Evolutionary conservation across 2,113 vertebrate species (phyloP), one percentile per base, ranked within the genome.

Genomic region (Rhagologus leucostigma): DNA sequence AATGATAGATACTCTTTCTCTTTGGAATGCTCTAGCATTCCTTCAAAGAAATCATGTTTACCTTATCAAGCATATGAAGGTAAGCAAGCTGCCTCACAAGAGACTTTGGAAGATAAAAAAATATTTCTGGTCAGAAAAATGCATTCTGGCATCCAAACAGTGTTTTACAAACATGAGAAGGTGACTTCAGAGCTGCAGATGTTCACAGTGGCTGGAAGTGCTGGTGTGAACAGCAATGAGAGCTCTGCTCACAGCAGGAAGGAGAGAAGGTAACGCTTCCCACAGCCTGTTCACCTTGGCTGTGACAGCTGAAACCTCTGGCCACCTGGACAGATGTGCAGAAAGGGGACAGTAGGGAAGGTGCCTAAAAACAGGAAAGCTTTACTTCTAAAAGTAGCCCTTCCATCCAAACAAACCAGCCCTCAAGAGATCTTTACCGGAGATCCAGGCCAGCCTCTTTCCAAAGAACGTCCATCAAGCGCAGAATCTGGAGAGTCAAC

Each of bases 401-500:
- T 39, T 52, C 33, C 33, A 63, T 16, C 13, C 71, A 65, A 57
- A 83, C 16, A 53, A 77, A 30, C 3, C 9, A 62, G 39, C 30
- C 20, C 46, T 82, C 1, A 9, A 76, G 63, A 92, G 93, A 74
- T 56, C 89, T 97, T 98, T 90, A 99, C 99, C 99, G 98, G 84
- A 99, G 99, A 95, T 99, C 99, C 73, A 99, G 97, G 90, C 98
- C 99, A 32, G 98, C 99, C 95, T 99, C 99, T 87, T 99, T 99
- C 99, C 99, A 99, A 33, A 99, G 98, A 55, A 99, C 96, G 96
- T 99, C 99, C 99, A 99, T 99, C 89, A 99, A 83, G 59, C 98
- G 98, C 86, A 99, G 89, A 47, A 99, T 99, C 90, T 99, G 99
- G 35, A 99, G 99, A 0, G 99, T 99, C 82, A 99, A 65, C 99